A percentile compares a stretch with the other conserved stretches of the same genome.
Conservation (phyloP, 2,888 invertebrate genomes). For the Meganola albula region DNA sequence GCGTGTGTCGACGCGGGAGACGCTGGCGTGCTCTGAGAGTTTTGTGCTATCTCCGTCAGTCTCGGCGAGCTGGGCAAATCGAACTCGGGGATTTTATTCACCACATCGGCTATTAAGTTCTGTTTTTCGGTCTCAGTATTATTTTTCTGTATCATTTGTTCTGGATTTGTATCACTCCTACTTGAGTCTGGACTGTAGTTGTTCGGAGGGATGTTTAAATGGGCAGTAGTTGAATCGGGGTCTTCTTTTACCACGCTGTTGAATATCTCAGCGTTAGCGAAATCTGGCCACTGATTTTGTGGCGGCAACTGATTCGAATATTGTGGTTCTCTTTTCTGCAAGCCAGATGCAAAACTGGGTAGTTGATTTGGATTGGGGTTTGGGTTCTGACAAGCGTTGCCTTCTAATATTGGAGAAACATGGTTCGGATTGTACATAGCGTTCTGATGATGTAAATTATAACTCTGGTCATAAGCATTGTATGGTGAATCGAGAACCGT, state of each 20-base stretch:
- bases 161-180: conserved; percentile 68
- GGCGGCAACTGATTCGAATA: conserved; percentile 40
- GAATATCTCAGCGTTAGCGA: conserved; percentile 61
- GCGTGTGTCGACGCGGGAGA: conserved; percentile 59
- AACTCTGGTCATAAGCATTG: conserved; percentile 79
- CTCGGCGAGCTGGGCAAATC: conserved; percentile 69
- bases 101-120: conserved; percentile 44
- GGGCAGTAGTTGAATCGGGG: conserved; percentile 85
- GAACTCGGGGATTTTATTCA: conserved; percentile 61
- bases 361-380: conserved; percentile 59
- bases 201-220: conserved; percentile 63
- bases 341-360: conserved; percentile 60
- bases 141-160: conserved; percentile 48
- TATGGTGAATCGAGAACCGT: conserved; percentile 86
- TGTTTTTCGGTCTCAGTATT: conserved; percentile 49
- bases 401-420: conserved; percentile 69
- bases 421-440: conserved; percentile 77
- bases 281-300: conserved; percentile 69
- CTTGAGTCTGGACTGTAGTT: conserved; percentile 74
- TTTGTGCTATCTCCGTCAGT: conserved; percentile 64
- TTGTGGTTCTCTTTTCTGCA: conserved; percentile 61
- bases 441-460: conserved; percentile 82
- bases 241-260: conserved; percentile 82
- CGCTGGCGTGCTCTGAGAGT: conserved; percentile 58
- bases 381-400: conserved; percentile 39